These are phyloP conservation scores for Rhabdophis nuchalis DNA, from an alignment of 2,797 vertebrate species.

Conservation along the genomic window DNA sequence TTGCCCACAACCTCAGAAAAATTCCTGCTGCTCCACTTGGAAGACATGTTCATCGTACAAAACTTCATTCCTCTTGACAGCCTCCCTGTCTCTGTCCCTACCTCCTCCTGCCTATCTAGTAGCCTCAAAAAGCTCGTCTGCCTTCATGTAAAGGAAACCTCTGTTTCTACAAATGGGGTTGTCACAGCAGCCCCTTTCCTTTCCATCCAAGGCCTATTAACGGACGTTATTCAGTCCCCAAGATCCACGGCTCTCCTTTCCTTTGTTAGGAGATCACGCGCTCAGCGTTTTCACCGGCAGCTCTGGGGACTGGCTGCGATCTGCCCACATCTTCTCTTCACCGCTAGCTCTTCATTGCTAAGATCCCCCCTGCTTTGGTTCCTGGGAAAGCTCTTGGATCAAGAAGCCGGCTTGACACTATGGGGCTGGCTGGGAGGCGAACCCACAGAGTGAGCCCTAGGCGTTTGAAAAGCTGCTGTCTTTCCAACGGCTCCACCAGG, in stretches of 20 bases:
- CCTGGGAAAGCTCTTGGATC: background rate
- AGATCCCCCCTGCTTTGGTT: background rate
- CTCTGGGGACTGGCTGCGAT: background rate
- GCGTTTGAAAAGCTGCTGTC: background rate
- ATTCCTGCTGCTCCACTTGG: background rate
- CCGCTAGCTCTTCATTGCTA: background rate
- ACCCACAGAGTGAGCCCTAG: background rate
- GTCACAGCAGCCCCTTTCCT: background rate
- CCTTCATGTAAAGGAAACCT: background rate
- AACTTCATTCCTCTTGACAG: too few relatives aligned
- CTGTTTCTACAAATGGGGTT: background rate
- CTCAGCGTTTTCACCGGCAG: background rate
- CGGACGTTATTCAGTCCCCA: background rate
- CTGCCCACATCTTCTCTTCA: background rate
- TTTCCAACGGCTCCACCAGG: background rate
- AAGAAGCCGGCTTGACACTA: background rate
- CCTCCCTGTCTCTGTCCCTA: too few relatives aligned
- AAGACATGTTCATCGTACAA: too few relatives aligned
- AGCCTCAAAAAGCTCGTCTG: background rate
- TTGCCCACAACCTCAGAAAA: background rate
- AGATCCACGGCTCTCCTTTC: background rate
- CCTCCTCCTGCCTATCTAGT: background rate
- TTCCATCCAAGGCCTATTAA: background rate
- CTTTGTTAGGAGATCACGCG: background rate
- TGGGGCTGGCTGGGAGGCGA: background rate